phyloP scores from a whole-genome alignment of 2,888 invertebrate species.

The Lymantria dispar region DNA sequence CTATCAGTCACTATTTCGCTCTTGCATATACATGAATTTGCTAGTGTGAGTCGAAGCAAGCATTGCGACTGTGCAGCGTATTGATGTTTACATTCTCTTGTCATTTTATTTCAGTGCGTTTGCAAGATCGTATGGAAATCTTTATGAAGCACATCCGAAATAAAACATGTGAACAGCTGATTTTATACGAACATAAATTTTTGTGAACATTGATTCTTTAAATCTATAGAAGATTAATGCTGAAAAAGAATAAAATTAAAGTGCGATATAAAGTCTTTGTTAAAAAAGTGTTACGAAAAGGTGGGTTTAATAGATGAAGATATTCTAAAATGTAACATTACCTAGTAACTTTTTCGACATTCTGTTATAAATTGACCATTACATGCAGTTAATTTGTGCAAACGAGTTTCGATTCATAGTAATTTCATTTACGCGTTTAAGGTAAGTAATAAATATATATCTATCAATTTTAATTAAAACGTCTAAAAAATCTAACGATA shows the following conservation, averaged over 20 bases:
- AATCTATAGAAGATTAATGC: constrained; percentile 5
- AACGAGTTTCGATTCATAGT: constrained; percentile 1
- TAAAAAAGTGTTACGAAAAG: constrained; percentile 23
- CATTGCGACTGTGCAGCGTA: constrained; percentile 61
- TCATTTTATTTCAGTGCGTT: constrained; percentile 74
- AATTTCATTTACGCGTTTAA: constrained; percentile 1
- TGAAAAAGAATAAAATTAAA: constrained; percentile 21
- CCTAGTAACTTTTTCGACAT: neutral
- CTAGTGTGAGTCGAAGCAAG: constrained; percentile 49
- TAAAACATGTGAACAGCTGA: constrained; percentile 68
- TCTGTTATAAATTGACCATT: neutral
- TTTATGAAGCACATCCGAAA: constrained; percentile 46
- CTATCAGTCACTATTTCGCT: constrained; percentile 54
- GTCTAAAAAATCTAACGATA: too few species aligned
- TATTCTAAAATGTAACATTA: constrained; percentile 8
- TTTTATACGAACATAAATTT: constrained; percentile 32
- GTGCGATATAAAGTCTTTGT: constrained; percentile 35
- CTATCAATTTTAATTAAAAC: too few species aligned
- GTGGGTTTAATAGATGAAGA: constrained; percentile 16
- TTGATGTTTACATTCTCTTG: constrained; percentile 76
- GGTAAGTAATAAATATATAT: constrained; percentile 7
- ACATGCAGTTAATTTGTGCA: constrained; percentile 6
- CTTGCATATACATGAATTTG: constrained; percentile 19
- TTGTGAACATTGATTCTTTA: constrained; percentile 34
- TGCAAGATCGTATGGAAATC: constrained; percentile 58